Evolutionary conservation across 1,140 invertebrate species (phyloP), one percentile per base, ranked within the genome.

Genomic region (Diorhabda elongata): DNA sequence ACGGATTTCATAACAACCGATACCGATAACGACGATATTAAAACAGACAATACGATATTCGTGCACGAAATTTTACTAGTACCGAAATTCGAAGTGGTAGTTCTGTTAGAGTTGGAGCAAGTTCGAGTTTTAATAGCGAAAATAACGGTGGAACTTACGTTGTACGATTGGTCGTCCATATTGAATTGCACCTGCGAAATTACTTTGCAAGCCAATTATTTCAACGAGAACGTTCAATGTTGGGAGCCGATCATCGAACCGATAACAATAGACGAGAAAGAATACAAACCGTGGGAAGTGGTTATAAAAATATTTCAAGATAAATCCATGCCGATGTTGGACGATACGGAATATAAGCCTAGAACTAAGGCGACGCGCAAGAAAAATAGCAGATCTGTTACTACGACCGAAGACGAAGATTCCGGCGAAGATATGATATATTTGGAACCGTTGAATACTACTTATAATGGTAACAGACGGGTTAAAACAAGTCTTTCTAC

Each of bases 161-260:
- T 91, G 2, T 83, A 86, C 72, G 88, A 92, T 79, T 91, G 90
- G 89, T 87, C 87, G 0, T 86, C 85, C 58, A 83, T 88, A 67
- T 71, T 85, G 11, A 84, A 84, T 70, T 82, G 83, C 64, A 83
- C 79, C 45, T 83, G 85, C 8, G 85, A 87, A 44, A 52, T 91
- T 3, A 86, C 88, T 52, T 69, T 92, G 3, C 87, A 92, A 77
- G 86, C 90, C 3, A 89, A 88, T 68, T 92, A 88, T 77, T 94
- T 89, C 74, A 93, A 94, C 79, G 87, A 91, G 68, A 85, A 87
- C 66, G 77, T 88, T 8, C 87, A 88, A 71, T 84, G 84, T 26
- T 94, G 92, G 92, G 92, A 94, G 77, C 92, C 92, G 0, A 75
- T 94, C 0, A 82, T 94, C 8, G 92, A 94, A 74, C 89, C 92